These are phyloP conservation scores for Gryllus longicercus DNA, from an alignment of 2,888 invertebrate genomes.

Conservation along the genomic window DNA sequence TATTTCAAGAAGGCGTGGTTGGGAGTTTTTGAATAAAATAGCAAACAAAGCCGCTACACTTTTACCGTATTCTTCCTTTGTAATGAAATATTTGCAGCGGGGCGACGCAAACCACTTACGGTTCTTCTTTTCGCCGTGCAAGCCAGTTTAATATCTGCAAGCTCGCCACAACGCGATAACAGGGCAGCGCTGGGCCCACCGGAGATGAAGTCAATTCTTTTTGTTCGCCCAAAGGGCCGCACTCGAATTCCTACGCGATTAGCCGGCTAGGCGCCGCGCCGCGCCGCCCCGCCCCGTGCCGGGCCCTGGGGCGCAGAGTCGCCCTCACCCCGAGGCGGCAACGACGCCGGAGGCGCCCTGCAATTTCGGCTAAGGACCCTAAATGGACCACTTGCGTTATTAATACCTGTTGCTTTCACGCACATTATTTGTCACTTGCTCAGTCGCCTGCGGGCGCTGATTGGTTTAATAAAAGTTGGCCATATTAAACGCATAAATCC, in stretches of 20 bases:
- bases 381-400: slow-evolving; percentile 20
- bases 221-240: neutral
- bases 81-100: too few relatives aligned
- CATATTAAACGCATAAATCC: slow-evolving; percentile 35
- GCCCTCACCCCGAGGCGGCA: neutral
- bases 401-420: slow-evolving; percentile 33
- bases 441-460: slow-evolving; percentile 27
- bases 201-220: slow-evolving; percentile 9
- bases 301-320: neutral
- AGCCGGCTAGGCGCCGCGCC: neutral
- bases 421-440: slow-evolving; percentile 28
- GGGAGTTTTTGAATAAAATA: too few relatives aligned
- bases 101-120: too few relatives aligned
- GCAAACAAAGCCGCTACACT: too few relatives aligned
- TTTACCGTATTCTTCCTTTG: too few relatives aligned
- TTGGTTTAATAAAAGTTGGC: slow-evolving; percentile 32
- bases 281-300: neutral
- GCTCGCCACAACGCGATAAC: neutral
- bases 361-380: slow-evolving; percentile 1
- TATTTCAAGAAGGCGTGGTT: too few relatives aligned
- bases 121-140: too few relatives aligned
- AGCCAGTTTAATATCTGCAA: neutral
- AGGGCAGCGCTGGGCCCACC: neutral
- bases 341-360: neutral
- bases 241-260: neutral